Percentiles rank a stretch among this genome's conserved stretches.
Conservation (phyloP, 1,140 invertebrate species). For the Gonatopus flavifemur region DNA sequence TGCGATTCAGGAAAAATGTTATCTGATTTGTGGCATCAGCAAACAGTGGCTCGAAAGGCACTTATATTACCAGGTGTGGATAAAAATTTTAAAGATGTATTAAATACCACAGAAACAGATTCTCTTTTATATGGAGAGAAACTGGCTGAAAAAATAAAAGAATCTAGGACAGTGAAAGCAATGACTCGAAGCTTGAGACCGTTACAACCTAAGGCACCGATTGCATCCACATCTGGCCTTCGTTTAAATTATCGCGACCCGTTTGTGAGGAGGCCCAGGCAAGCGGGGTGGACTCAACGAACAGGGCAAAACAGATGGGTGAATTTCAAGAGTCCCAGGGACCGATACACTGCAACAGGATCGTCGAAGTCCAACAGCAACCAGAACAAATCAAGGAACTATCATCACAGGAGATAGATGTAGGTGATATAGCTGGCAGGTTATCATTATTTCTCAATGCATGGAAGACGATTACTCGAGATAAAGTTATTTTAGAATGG, state of each 20-base stretch:
- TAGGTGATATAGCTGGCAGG: neutral
- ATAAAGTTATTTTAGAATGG: slow-evolving; percentile 1
- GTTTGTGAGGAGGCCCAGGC: neutral
- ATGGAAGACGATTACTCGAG: neutral
- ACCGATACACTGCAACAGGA: neutral
- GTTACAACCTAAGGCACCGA: neutral
- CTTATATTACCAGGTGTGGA: neutral
- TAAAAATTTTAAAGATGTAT: neutral
- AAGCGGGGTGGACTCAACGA: too few relatives aligned
- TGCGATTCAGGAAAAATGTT: neutral
- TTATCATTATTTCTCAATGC: neutral
- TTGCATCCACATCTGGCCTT: neutral
- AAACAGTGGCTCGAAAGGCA: neutral
- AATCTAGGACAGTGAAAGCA: too few relatives aligned
- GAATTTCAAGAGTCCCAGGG: neutral
- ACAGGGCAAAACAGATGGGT: neutral
- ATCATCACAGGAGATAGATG: too few relatives aligned
- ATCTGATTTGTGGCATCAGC: neutral
- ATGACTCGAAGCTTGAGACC: too few relatives aligned
- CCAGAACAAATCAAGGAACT: neutral
- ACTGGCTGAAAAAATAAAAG: neutral
- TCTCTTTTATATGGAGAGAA: neutral
- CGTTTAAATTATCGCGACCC: neutral
- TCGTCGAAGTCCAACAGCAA: neutral
- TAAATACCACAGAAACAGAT: slow-evolving; percentile 4